Conservation (phyloP, 2,797 vertebrate species). For the Natrix natrix region DNA sequence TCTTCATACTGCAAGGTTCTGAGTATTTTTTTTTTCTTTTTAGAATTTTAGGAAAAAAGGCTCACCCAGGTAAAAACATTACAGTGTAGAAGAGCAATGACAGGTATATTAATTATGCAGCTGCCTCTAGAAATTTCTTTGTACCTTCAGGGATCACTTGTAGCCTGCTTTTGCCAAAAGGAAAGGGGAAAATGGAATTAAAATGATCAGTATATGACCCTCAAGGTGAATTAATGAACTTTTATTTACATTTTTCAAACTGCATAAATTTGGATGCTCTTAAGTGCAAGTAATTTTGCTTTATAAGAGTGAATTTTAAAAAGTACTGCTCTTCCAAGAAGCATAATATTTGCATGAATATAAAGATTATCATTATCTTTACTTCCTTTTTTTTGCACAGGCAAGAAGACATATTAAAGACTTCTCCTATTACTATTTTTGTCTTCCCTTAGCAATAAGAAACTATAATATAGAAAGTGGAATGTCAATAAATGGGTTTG, state of each 20-base stretch:
- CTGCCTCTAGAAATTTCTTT: background rate
- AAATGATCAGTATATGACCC: conserved; percentile 40
- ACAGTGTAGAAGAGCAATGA: conserved; percentile 34
- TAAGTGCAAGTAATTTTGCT: conserved; percentile 24
- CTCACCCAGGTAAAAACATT: conserved; percentile 23
- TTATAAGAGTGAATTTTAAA: background rate
- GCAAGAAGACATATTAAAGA: background rate
- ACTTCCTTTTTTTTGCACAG: conserved; percentile 7
- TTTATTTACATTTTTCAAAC: conserved; percentile 32
- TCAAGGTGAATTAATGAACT: conserved; percentile 45
- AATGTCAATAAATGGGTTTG: conserved; percentile 33
- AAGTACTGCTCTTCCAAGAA: background rate
- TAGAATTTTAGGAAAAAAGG: conserved; percentile 28
- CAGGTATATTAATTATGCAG: conserved; percentile 44
- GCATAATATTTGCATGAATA: background rate
- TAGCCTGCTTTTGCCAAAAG: conserved; percentile 6
- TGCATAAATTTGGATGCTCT: conserved; percentile 34
- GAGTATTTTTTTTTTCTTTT: background rate
- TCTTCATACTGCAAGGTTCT: background rate
- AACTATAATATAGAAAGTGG: conserved; percentile 19
- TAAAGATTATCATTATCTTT: conserved; percentile 5
- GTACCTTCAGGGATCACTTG: conserved; percentile 33
- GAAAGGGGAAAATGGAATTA: conserved; percentile 37
- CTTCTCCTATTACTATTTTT: background rate
- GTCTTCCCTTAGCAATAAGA: background rate